Evolutionary conservation across 2,888 invertebrate species (phyloP).

Genomic region (Drosophila mimetica): DNA sequence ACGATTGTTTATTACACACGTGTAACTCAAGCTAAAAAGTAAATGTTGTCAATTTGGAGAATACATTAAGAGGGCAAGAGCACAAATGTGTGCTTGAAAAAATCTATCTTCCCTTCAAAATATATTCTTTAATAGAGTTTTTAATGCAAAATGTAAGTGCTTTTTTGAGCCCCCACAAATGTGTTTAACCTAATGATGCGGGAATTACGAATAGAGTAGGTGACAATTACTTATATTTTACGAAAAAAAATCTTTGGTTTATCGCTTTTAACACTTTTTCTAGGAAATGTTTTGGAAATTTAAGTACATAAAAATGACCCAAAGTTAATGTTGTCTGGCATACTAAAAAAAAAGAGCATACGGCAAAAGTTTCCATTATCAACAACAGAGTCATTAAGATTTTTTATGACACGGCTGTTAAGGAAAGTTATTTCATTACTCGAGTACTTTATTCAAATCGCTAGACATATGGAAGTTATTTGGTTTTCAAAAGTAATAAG

Average conservation of each 20-base stretch:
- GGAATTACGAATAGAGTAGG: background rate
- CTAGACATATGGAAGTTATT: background rate
- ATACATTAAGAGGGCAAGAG: slow-evolving; percentile 6
- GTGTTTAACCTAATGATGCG: background rate
- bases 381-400: slow-evolving; percentile 18
- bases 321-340: slow-evolving; percentile 23
- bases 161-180: background rate
- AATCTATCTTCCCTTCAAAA: background rate
- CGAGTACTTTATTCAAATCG: background rate
- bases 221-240: background rate
- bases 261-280: slow-evolving; percentile 7
- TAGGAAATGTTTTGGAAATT: slow-evolving; percentile 18
- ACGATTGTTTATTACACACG: slow-evolving; percentile 18
- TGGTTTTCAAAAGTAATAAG: background rate
- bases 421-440: slow-evolving; percentile 32
- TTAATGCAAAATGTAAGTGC: background rate
- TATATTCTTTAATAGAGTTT: background rate
- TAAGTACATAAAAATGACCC: slow-evolving; percentile 20
- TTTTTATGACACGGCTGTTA: slow-evolving; percentile 11
- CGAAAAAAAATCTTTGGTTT: background rate
- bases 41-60: background rate
- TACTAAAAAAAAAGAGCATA: slow-evolving; percentile 19
- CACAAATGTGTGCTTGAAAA: background rate
- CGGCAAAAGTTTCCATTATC: slow-evolving; percentile 37
- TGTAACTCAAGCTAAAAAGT: slow-evolving; percentile 5